Conservation (phyloP, 2,888 invertebrate species). For the Idaea biselata region DNA sequence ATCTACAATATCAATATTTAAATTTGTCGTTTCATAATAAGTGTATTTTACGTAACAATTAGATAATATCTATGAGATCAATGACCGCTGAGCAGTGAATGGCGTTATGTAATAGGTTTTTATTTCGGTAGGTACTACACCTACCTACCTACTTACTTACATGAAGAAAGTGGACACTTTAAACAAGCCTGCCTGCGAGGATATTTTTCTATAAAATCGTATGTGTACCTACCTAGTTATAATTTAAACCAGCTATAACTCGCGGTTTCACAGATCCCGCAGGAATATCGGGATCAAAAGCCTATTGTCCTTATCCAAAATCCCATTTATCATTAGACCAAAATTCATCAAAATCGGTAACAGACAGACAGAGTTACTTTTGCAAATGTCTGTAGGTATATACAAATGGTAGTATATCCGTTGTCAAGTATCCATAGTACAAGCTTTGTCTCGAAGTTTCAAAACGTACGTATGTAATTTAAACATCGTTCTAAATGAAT, state of each 20-base stretch:
- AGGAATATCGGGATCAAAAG: no score
- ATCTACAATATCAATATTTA: conserved; percentile 49
- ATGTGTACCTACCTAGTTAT: no score
- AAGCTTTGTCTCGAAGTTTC: no score
- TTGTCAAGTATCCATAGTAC: no score
- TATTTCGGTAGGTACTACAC: conserved; percentile 33
- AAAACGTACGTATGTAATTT: no score
- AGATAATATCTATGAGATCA: conserved; percentile 62
- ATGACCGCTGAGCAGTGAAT: conserved; percentile 50
- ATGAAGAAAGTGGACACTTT: conserved; percentile 46
- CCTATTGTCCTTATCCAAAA: no score
- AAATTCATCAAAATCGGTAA: no score
- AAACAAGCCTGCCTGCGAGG: conserved; percentile 15
- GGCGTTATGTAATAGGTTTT: conserved; percentile 49
- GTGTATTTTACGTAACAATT: conserved; percentile 56
- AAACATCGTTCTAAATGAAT: no score
- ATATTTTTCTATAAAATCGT: neutral
- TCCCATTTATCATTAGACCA: no score
- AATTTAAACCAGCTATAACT: conserved; percentile 4
- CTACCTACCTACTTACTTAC: conserved; percentile 32
- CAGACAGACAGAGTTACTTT: no score
- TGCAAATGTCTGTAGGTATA: no score
- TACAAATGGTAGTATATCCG: no score
- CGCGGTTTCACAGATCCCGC: conserved; percentile 1
- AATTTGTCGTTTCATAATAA: conserved; percentile 54